These are phyloP conservation scores for Tyrophagus putrescentiae DNA, from an alignment of 1,140 invertebrate genomes.

Conservation along the genomic window DNA sequence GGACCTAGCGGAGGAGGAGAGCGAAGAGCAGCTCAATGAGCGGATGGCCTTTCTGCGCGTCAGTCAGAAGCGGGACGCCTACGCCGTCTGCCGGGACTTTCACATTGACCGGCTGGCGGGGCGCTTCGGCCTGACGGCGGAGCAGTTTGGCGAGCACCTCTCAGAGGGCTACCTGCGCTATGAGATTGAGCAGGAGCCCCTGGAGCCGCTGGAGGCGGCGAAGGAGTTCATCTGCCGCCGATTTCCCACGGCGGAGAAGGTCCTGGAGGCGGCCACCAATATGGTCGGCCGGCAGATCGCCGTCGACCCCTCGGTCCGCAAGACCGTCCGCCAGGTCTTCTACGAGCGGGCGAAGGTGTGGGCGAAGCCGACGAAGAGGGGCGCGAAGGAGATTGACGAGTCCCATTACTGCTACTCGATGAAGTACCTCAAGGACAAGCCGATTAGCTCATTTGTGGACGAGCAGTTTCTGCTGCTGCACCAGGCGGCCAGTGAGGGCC, in stretches of 20 bases:
- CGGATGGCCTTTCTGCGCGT: constrained; percentile 42
- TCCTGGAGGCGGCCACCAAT: constrained; percentile 69
- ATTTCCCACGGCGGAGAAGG: constrained; percentile 52
- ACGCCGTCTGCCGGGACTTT: constrained; percentile 65
- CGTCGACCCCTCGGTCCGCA: constrained; percentile 71
- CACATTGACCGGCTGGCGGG: constrained; percentile 68
- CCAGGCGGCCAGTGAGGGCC: constrained; percentile 35
- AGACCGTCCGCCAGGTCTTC: constrained; percentile 71
- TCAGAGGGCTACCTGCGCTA: constrained; percentile 92
- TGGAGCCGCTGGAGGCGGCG: constrained; percentile 61
- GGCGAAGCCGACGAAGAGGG: constrained; percentile 72
- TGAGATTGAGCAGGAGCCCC: constrained; percentile 79
- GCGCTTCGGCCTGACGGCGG: constrained; percentile 83
- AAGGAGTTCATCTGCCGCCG: constrained; percentile 42
- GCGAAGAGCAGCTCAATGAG: constrained; percentile 37
- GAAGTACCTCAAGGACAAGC: constrained; percentile 91
- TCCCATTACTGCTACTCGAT: constrained; percentile 64
- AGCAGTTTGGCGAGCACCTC: constrained; percentile 92
- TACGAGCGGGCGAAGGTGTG: constrained; percentile 72
- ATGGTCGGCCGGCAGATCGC: constrained; percentile 89
- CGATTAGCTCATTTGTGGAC: constrained; percentile 67
- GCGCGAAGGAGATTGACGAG: constrained; percentile 84
- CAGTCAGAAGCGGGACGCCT: constrained; percentile 62
- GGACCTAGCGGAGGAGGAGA: constrained; percentile 31
- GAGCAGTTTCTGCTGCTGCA: constrained; percentile 75